Evolutionary conservation across 2,888 invertebrate species (phyloP), one percentile per base, ranked within the genome.

Genomic region (Zelleria hepariella): DNA sequence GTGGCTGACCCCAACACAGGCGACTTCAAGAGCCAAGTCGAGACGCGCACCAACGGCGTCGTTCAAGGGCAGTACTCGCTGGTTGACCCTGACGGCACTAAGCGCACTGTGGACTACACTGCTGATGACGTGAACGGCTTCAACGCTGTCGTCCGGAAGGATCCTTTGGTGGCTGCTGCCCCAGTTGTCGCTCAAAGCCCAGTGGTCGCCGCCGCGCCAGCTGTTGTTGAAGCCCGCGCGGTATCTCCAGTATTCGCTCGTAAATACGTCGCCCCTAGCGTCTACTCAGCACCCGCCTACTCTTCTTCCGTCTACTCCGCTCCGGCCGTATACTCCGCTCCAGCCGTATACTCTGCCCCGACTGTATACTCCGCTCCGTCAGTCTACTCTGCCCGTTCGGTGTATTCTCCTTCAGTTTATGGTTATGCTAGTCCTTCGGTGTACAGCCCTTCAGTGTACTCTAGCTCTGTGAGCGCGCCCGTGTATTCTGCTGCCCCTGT

Each of bases 1-100:
- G 88, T 91, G 25, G 86, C 90, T 48, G 91, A 91, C 70, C 82
- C 86, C 66, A 75, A 79, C 73, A 91, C 91, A 63, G 91, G 91
- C 18, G 91, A 91, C 78, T 84, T 70, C 77, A 90, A 91, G 75
- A 88, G 83, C 73, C 90, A 90, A 69, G 76, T 77, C 26, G 91
- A 91, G 75, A 79, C 80, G 60, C 86, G 90, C 64, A 72, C 74
- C 55, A 90, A 90, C 15, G 89, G 88, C 61, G 69, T 73, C 27
- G 91, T 91, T 26, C 72, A 78, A 64, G 91, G 90, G 61, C 88
- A 89, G 69, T 90, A 90, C 81, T 90, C 90, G 47, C 77, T 91
- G 57, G 73, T 82, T 24, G 90, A 91, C 56, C 66, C 91, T 25
- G 91, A 91, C 64, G 90, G 90, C 67, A 90, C 86, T 63, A 84